Evolutionary conservation across 2,888 invertebrate genomes (phyloP), one percentile per base, ranked within the genome.

Genomic region (Ceratothoa steindachneri): DNA sequence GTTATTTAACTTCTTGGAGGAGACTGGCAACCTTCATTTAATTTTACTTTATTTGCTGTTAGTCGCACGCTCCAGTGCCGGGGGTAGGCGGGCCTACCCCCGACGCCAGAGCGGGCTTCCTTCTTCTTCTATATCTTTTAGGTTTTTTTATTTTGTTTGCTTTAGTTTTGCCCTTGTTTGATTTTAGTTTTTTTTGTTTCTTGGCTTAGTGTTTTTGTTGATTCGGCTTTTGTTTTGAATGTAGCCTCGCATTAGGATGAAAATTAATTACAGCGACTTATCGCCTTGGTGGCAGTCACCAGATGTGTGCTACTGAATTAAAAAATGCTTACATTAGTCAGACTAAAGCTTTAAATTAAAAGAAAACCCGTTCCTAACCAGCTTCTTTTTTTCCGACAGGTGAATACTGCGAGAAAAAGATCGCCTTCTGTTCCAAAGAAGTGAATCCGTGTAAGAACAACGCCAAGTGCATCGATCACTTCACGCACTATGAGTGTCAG

Each of bases 381-480:
- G n/a, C n/a, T n/a, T n/a, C n/a, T n/a, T n/a, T n/a, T n/a, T n/a
- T n/a, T n/a, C n/a, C 41, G 5, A 41, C 41, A 80, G 80, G 96
- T 74, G 91, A 93, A 84, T 93, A 89, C 85, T 98, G 97, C 86
- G 93, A 95, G 84, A 90, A 89, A 82, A 95, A 95, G 86, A 95
- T 98, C 77, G 91, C 93, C 80, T 98, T 92, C 87, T 99, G 99
- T 86, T 91, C 92, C 73, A 88, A 90, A 73, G 93, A 93, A 82
- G 93, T 91, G 86, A 95, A 97, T 87, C 98, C 97, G 64, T 99
- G 99, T 85, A 89, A 91, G 81, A 97, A 97, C 86, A 93, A 93
- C 9, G 97, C 93, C 30, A 88, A 89, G 76, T 98, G 98, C 85
- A 87, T 91, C 67, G 93, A 95, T 86, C 92, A 93, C 85, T 89